Conservation (phyloP, 1,140 invertebrate species). For the Spodoptera litura region DNA sequence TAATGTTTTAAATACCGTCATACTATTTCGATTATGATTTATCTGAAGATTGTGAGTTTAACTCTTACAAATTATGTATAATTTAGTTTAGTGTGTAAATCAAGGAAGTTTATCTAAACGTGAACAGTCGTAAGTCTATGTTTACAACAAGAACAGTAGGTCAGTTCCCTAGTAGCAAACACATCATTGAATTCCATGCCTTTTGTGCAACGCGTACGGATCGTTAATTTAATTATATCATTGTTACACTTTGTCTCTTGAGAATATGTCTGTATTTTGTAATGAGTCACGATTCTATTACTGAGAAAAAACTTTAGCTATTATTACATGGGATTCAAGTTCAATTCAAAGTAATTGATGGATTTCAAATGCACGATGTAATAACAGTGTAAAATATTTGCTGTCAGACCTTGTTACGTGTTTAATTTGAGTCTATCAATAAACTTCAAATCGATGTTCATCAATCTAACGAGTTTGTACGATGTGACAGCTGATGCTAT, state of each 20-base stretch:
- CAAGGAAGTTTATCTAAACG: not conserved
- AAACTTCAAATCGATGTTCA: not conserved
- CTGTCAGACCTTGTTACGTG: not conserved
- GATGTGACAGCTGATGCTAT: not conserved
- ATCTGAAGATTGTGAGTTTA: too few species aligned
- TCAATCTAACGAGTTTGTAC: not conserved
- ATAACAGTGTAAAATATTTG: constrained; percentile 2
- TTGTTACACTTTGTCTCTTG: constrained; percentile 29
- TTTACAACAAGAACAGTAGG: constrained; percentile 29
- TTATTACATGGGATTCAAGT: not conserved
- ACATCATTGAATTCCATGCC: constrained; percentile 22
- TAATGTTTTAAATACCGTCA: too few species aligned
- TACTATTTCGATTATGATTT: too few species aligned
- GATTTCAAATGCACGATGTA: not conserved
- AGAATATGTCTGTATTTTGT: constrained; percentile 10
- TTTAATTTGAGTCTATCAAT: constrained; percentile 6
- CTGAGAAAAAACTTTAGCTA: not conserved
- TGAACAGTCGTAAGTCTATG: constrained; percentile 3
- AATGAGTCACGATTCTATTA: not conserved
- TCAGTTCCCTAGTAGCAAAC: constrained; percentile 19
- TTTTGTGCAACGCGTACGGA: constrained; percentile 27
- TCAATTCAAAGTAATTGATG: constrained; percentile 2
- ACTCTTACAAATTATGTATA: too few species aligned
- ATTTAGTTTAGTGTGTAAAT: not conserved
- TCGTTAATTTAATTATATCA: constrained; percentile 44